Evolutionary conservation across 2,113 vertebrate genomes (phyloP), one percentile per base, ranked within the genome.

Genomic region (Pseudopodoces humilis): DNA sequence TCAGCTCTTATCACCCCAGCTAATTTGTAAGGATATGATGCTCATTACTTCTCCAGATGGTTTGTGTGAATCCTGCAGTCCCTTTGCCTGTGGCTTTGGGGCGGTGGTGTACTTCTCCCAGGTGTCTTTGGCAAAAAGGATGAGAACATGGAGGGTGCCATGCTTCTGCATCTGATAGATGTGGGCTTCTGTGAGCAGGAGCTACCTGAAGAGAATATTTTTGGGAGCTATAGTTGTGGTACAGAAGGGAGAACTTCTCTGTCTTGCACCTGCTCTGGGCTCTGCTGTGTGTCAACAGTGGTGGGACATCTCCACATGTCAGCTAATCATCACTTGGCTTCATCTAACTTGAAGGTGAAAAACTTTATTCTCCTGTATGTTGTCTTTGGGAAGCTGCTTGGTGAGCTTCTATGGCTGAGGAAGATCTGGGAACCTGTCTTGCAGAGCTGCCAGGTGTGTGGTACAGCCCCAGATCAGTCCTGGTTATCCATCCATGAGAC

Each of bases 401-500:
- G 41, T 64, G 76, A 85, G 47, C 50, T 93, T 22, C 63, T 4
- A 0, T 47, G 41, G 18, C 63, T n/a, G n/a, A 27, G 25, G 37
- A 60, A 43, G 16, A 14, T 50, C 52, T 74, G 59, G 43, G 52
- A 74, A 22, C 15, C 10, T 52, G 6, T 13, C 23, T 24, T 64
- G 39, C 11, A 5, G 39, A 83, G 55, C 30, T 78, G 21, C 30
- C 39, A 13, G 1, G 0, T 39, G 53, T 46, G 27, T 46, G 22
- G 44, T 44, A 41, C 35, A 76, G 46, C 46, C 20, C 15, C 23
- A 68, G 53, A 23, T 55, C 18, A 44, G 30, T 20, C 31, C 43
- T n/a, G 15, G 7, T 77, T 5, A 1, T 41, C 37, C 1, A 1
- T n/a, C 41, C 1, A 2, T 28, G 70, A 55, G 47, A 50, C 10